Base-by-base conservation (phyloP, 2,888 invertebrate species). In the Aricia artaxerxes region DNA sequence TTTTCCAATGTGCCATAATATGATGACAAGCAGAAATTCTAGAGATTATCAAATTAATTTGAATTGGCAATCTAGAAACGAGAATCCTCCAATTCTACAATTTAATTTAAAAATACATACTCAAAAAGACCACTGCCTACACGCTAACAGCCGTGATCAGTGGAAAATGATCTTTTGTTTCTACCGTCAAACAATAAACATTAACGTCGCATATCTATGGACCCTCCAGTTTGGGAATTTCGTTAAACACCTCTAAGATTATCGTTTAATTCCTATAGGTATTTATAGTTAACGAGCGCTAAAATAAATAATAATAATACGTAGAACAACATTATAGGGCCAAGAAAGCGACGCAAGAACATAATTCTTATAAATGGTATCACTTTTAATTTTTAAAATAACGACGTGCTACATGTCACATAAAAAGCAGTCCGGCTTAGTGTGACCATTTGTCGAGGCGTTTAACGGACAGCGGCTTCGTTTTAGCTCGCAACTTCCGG, bases 381-480 rank as follows among this genome's bases (percentile, higher is more conserved):
- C 82, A 81, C 80, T 82, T 82, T 81, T 82, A 81, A 81, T 82
- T 82, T 82, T 80, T 81, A 81, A 82, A 82, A 81, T 76, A 75
- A 80, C 82, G 73, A 81, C 80, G 79, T 78, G 80, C 80, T 79
- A 77, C 79, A 78, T 78, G 60, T 75, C 24, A 35, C 24, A 72
- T 49, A 82, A 82, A 82, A 82, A 82, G 80, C 76, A 73, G 82
- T 78, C 82, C 38, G 69, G 72, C 72, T 73, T 76, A 35, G 76
- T 13, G 57, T 76, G 76, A 49, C 76, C 76, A 49, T 69, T 69
- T 24, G 57, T 73, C 73, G 57, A n/a, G 73, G 5, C 9, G 7
- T 44, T 73, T 40, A 44, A n/a, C 44, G 73, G 44, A 73, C 44
- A 44, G 4, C n/a, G n/a, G 5, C n/a, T 73, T 38, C 73, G 73